These are phyloP conservation scores for Neotoxoptera formosana DNA, from an alignment of 1,140 invertebrate species.

Conservation along the genomic window DNA sequence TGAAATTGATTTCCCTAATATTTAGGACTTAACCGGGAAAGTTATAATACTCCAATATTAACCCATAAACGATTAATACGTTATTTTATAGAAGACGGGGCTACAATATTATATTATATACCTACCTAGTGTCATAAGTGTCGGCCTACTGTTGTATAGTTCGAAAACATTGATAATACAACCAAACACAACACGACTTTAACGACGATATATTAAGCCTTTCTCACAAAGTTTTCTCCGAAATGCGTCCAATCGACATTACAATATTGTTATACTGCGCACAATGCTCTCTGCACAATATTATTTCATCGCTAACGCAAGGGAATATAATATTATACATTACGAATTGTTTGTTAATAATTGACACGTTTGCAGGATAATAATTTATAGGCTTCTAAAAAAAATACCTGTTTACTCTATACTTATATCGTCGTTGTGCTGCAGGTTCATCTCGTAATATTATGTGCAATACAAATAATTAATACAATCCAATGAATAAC, in stretches of 20 bases:
- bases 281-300: neutral
- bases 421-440: too few species aligned
- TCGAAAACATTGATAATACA: neutral
- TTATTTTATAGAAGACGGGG: neutral
- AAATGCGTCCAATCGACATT: too few species aligned
- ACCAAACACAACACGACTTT: too few species aligned
- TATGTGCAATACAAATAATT: too few species aligned
- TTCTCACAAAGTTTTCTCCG: too few species aligned
- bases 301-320: neutral
- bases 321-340: neutral
- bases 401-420: neutral
- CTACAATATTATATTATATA: neutral
- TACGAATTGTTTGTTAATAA: neutral
- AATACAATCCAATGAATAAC: too few species aligned
- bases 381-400: neutral
- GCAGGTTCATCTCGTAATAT: too few species aligned
- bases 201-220: too few species aligned
- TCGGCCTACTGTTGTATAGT: neutral
- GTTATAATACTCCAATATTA: neutral
- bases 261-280: too few species aligned
- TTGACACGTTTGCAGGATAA: neutral
- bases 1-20: neutral
- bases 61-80: neutral
- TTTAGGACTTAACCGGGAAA: neutral
- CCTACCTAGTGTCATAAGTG: neutral